Evolutionary conservation across 2,113 vertebrate species (phyloP), one percentile per base, ranked within the genome.

Genomic region (Orthochromis malagaraziensis): DNA sequence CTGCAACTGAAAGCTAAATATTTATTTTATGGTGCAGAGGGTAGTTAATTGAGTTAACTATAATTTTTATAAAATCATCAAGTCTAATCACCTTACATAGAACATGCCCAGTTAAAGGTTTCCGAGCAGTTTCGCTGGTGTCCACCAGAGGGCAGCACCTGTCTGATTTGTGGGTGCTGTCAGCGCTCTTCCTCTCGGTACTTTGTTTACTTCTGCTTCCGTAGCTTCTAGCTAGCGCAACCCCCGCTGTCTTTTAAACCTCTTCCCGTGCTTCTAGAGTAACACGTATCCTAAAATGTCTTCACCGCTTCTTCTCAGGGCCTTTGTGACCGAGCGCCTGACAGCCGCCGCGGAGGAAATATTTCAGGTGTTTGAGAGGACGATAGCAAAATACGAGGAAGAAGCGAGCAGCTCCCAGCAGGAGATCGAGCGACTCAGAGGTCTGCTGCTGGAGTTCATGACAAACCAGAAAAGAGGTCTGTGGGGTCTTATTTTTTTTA

Each of bases 361-460:
- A 88, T 85, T 93, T 63, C 86, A 92, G 29, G 85, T 92, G 26
- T 93, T 94, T 81, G 90, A 94, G 19, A 42, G 35, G 47, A 90
- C 93, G 2, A 85, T 95, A 7, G 82, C 7, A 5, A 93, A 91
- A 89, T 95, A 95, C 8, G 92, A 94, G 77, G 91, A 93, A n/a
- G 93, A 94, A 65, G 90, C 92, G 6, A 92, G 57, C 6, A 87
- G 79, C 42, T 94, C 82, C 0, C 83, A 91, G 6, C 92, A 88
- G 85, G 94, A 95, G 82, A 94, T 91, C 14, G 90, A 92, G 9
- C 79, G 93, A 1, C 93, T 94, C 10, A 81, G 87, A 47, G 75
- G 86, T 51, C 24, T 94, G 33, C 82, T 94, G 79, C 87, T 58
- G 49, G 90, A 89, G 55, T 70, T 85, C 6, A 83, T 14, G 42